These are phyloP conservation scores for Sterrhoptilus dennistouni DNA, from an alignment of 2,113 vertebrate genomes.

Conservation along the genomic window DNA sequence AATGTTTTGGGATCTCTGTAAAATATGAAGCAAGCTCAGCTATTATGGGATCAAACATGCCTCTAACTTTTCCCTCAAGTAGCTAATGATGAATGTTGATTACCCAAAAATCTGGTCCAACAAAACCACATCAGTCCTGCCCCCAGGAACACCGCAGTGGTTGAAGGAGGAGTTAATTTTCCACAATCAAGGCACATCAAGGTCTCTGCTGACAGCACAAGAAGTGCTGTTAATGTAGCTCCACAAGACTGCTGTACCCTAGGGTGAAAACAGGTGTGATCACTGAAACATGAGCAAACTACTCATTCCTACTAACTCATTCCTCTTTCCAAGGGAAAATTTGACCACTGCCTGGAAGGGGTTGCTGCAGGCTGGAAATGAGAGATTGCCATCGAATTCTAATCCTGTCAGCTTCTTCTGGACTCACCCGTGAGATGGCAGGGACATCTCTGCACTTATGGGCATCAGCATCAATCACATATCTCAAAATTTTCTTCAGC, in stretches of 20 bases:
- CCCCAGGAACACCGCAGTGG: rapidly evolving
- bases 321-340: neutral
- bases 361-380: neutral
- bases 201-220: neutral
- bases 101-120: neutral
- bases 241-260: neutral
- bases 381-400: neutral
- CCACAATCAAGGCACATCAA: neutral
- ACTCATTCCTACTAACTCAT: neutral
- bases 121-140: neutral
- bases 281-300: neutral
- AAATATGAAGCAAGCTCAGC: neutral
- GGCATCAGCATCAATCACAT: neutral
- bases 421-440: neutral
- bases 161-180: neutral
- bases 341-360: neutral
- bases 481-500: neutral
- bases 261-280: neutral
- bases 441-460: neutral
- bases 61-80: neutral
- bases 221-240: neutral
- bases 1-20: neutral
- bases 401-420: neutral
- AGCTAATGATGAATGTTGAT: neutral
- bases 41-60: neutral